A percentile compares a stretch with the other conserved stretches of the same genome.
phyloP scores from a whole-genome alignment of 2,888 invertebrate species.

The Cantharis lateralis region DNA sequence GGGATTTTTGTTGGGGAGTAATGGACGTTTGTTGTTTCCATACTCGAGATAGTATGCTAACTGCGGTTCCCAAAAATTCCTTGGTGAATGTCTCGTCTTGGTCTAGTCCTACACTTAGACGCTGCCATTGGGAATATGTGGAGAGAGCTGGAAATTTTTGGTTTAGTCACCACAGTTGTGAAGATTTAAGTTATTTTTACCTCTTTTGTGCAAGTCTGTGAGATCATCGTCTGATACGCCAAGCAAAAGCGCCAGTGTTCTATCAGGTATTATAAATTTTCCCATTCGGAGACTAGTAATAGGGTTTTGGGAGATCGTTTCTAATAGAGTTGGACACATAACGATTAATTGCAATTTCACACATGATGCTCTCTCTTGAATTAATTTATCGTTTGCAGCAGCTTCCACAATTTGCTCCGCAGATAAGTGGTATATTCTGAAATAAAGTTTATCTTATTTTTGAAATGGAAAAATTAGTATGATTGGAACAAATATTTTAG shows the following conservation, averaged over 20 bases:
- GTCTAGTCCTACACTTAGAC: conserved; percentile 75
- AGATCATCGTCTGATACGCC: conserved; percentile 78
- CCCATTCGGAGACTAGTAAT: conserved; percentile 61
- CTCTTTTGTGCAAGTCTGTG: conserved; percentile 69
- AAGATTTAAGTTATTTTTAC: conserved; percentile 50
- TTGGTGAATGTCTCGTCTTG: conserved; percentile 85
- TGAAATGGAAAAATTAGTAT: background rate
- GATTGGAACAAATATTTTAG: background rate
- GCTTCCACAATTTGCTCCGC: conserved; percentile 68
- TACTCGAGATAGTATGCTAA: conserved; percentile 70
- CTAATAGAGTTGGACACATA: conserved; percentile 75
- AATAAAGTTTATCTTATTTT: background rate
- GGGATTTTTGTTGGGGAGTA: conserved; percentile 59
- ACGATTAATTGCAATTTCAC: conserved; percentile 82
- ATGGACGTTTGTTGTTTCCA: conserved; percentile 56
- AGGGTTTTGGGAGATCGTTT: conserved; percentile 63
- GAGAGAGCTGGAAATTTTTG: conserved; percentile 63
- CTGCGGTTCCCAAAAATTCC: conserved; percentile 81
- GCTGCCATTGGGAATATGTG: conserved; percentile 78
- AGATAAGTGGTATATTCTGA: conserved; percentile 73
- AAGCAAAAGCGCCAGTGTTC: conserved; percentile 78
- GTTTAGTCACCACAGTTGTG: background rate
- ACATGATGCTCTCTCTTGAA: conserved; percentile 63
- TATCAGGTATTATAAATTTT: conserved; percentile 68
- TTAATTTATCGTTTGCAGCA: conserved; percentile 57